These are phyloP conservation scores for Lymantria dispar DNA, from an alignment of 2,888 invertebrate species.

Conservation along the genomic window DNA sequence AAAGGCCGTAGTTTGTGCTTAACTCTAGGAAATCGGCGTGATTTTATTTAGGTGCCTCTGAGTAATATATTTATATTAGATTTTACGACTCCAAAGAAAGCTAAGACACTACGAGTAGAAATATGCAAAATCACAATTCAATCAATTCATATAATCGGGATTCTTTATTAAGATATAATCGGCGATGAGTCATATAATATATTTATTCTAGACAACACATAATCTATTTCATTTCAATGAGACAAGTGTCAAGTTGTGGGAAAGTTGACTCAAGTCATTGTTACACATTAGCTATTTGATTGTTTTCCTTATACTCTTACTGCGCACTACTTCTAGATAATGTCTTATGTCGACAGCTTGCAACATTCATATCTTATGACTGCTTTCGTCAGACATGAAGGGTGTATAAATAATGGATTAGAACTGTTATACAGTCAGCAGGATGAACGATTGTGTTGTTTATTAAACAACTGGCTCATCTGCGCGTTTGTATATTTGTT, in stretches of 20 bases:
- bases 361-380: slow-evolving; percentile 39
- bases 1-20: no score
- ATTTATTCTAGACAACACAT: neutral
- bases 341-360: slow-evolving; percentile 39
- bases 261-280: slow-evolving; percentile 14
- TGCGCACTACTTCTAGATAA: slow-evolving; percentile 43
- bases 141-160: neutral
- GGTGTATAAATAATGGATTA: slow-evolving; percentile 35
- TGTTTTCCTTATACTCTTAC: slow-evolving; percentile 33
- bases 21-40: no score
- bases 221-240: slow-evolving; percentile 3
- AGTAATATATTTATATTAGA: no score
- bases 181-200: neutral
- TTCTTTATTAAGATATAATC: neutral
- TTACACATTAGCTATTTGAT: slow-evolving; percentile 17
- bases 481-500: slow-evolving; percentile 52
- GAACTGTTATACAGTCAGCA: slow-evolving; percentile 30
- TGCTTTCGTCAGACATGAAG: slow-evolving; percentile 42
- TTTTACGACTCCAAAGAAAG: no score
- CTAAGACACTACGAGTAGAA: no score
- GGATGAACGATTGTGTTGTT: slow-evolving; percentile 53
- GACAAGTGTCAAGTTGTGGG: slow-evolving; percentile 5
- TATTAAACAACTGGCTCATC: slow-evolving; percentile 64
- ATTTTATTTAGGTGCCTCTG: no score
- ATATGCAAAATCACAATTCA: neutral